A percentile compares a stretch with the other conserved stretches of the same genome.
Evolutionary conservation across 2,113 vertebrate genomes (phyloP).

Genomic region (Neotoma lepida): DNA sequence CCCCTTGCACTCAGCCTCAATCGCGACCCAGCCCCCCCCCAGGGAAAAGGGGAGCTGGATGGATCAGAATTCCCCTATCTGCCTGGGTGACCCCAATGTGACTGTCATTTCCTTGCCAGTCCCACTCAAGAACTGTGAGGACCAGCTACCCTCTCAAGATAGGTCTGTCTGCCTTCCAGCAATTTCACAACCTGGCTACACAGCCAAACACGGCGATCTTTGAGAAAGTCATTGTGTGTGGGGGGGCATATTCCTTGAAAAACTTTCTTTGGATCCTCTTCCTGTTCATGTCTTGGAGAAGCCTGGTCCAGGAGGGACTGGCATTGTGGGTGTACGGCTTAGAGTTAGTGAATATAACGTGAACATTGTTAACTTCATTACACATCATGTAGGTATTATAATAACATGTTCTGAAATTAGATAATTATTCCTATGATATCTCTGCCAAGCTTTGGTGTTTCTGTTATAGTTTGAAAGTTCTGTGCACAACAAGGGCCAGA

Average conservation of each 20-base stretch:
- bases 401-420: conserved; percentile 63
- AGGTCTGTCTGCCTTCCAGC: neutral
- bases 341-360: conserved; percentile 65
- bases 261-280: conserved; percentile 27
- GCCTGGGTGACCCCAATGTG: neutral
- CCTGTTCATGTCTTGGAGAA: conserved; percentile 32
- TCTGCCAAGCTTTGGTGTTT: conserved; percentile 63
- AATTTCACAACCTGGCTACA: conserved; percentile 66
- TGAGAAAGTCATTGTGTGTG: conserved; percentile 54
- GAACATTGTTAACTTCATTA: conserved; percentile 75
- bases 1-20: conserved; percentile 56
- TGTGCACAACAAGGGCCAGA: conserved; percentile 10
- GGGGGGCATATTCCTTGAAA: conserved; percentile 25
- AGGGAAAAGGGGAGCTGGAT: conserved; percentile 13
- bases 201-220: conserved; percentile 57
- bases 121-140: conserved; percentile 20
- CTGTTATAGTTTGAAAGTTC: conserved; percentile 70
- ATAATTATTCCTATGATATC: conserved; percentile 72
- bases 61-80: neutral
- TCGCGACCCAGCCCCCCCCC: conserved; percentile 8
- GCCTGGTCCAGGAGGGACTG: conserved; percentile 17
- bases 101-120: conserved; percentile 5
- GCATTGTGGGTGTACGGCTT: conserved; percentile 37
- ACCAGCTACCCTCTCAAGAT: neutral
- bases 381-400: conserved; percentile 79